Evolutionary conservation across 1,140 invertebrate genomes (phyloP), one percentile per base, ranked within the genome.

Genomic region (Eurosta solidaginis): DNA sequence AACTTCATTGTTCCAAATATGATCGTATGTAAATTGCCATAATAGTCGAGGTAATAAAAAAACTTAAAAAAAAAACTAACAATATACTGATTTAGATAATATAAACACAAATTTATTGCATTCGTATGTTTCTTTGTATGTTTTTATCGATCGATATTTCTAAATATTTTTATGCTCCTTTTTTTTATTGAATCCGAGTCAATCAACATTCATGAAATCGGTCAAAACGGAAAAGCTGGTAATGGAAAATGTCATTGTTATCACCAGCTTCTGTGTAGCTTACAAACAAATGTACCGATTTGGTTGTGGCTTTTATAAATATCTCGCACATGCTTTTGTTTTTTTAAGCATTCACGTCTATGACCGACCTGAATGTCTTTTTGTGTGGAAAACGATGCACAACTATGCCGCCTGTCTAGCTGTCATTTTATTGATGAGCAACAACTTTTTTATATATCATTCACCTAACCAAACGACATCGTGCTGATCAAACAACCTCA

Each of bases 351-450:
- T n/a, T n/a, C n/a, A n/a, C n/a, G n/a, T n/a, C n/a, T n/a, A n/a
- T n/a, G n/a, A n/a, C n/a, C n/a, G n/a, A n/a, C n/a, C n/a, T n/a
- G n/a, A n/a, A n/a, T n/a, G n/a, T n/a, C n/a, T n/a, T 17, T 47
- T 47, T 47, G 45, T 12, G 45, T 47, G 45, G 45, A 5, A 47
- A 47, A 14, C 45, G 4, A 12, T 9, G n/a, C 45, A 4, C 45
- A 47, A 47, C 59, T 68, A 47, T 2, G 54, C n/a, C 36, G 54
- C 36, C 54, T 29, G 27, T 68, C 59, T 40, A 42, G 1, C 59
- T 68, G 59, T 68, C 59, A 68, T n/a, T 68, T 68, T 68, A 68
- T 68, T 68, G 59, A 68, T 68, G 59, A 36, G 59, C 59, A 68
- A 68, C 59, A 36, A 40, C 27, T 68, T 68, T 68, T 40, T n/a